These are phyloP conservation scores for Enteromius viviparus DNA, from an alignment of 2,797 vertebrate genomes.

Conservation along the genomic window DNA sequence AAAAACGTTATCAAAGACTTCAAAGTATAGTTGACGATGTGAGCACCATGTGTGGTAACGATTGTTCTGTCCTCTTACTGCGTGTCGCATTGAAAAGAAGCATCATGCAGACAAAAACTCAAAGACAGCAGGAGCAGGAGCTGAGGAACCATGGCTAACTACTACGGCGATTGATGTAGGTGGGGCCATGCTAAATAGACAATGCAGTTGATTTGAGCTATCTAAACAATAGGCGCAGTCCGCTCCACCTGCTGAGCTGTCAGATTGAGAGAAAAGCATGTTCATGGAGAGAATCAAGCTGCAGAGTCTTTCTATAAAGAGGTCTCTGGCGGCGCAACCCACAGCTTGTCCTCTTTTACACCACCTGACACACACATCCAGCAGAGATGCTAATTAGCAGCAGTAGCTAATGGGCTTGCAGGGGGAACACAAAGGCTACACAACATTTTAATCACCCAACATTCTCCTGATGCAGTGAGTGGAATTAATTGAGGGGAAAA, in stretches of 20 bases:
- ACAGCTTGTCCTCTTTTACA: conserved; percentile 58
- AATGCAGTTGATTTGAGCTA: conserved; percentile 25
- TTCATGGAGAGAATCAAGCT: conserved; percentile 34
- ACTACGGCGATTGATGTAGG: conserved; percentile 36
- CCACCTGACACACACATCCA: conserved; percentile 58
- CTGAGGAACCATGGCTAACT: conserved; percentile 13
- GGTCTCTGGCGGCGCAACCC: conserved; percentile 46
- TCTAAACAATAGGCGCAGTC: conserved; percentile 48
- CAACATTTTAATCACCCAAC: conserved; percentile 58
- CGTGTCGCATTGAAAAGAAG: neutral
- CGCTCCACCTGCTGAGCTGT: conserved; percentile 29
- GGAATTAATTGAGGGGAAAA: conserved; percentile 57
- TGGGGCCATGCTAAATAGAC: neutral
- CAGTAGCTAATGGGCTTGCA: conserved; percentile 56
- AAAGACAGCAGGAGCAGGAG: conserved; percentile 11
- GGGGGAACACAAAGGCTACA: conserved; percentile 58
- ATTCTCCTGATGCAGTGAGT: conserved; percentile 55
- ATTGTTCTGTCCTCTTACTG: conserved; percentile 15
- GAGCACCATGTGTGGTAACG: conserved; percentile 11
- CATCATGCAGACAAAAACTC: conserved; percentile 10
- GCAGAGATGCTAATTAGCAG: conserved; percentile 61
- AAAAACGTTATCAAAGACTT: neutral
- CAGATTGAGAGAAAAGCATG: conserved; percentile 25
- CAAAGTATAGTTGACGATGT: conserved; percentile 29
- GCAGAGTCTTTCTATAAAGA: conserved; percentile 44